Conservation (phyloP, 30 jellyfish, hydroid and myxozoan genomes). For the Aurelia aurita region DNA sequence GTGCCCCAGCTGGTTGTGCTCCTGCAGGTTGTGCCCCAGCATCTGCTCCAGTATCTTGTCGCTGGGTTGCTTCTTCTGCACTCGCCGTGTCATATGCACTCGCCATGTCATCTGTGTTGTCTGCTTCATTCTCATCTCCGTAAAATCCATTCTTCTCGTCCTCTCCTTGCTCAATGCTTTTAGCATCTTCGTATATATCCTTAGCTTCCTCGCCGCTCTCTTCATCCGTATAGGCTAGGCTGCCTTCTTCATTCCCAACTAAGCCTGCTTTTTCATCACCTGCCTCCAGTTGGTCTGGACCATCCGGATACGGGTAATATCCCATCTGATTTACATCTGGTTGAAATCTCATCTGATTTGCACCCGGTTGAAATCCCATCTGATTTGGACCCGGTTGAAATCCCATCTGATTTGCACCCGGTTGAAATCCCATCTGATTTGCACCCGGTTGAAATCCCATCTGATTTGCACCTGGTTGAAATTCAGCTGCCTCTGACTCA, state of each 20-base stretch:
- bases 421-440: constrained; percentile 13
- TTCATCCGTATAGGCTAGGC: constrained; percentile 16
- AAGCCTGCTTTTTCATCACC: constrained; percentile 12
- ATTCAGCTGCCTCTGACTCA: constrained; percentile 24
- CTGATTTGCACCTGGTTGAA: neutral
- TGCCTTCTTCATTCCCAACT: constrained; percentile 7
- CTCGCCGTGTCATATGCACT: constrained; percentile 30
- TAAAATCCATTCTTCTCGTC: constrained; percentile 7
- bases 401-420: constrained; percentile 16
- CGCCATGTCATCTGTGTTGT: constrained; percentile 43
- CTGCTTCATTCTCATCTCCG: constrained; percentile 13
- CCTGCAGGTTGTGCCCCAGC: constrained; percentile 35
- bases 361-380: no score
- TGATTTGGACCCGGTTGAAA: neutral
- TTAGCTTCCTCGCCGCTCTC: constrained; percentile 47
- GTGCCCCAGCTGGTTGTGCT: constrained; percentile 31
- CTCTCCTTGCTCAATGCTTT: constrained; percentile 37
- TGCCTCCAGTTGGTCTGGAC: neutral
- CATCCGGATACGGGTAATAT: no score
- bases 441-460: constrained; percentile 29
- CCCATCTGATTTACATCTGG: no score
- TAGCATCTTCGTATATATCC: constrained; percentile 49
- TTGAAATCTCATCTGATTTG: no score
- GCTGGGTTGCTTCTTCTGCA: constrained; percentile 38
- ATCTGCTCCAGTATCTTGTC: constrained; percentile 29